These are phyloP conservation scores for Sterna hirundo DNA, from an alignment of 2,113 vertebrate species.

Conservation along the genomic window DNA sequence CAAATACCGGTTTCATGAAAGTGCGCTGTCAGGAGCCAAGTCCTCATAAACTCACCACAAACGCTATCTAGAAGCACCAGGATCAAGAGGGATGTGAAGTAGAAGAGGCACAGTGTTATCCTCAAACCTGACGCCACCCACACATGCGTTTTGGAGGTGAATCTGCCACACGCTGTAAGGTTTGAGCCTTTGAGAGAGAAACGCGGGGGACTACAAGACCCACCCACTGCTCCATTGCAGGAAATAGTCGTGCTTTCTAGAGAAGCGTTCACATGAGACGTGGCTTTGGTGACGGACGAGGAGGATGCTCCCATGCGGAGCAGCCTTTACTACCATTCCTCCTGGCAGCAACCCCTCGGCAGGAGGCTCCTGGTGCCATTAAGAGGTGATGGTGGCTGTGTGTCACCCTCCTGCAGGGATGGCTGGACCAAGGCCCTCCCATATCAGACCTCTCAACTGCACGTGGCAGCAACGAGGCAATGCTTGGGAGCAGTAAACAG, in stretches of 20 bases:
- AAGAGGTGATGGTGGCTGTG: not conserved
- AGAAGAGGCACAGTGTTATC: not conserved
- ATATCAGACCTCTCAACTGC: rapidly evolving
- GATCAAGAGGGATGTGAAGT: not conserved
- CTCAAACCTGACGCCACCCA: not conserved
- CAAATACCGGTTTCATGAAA: not conserved
- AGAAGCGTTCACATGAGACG: rapidly evolving
- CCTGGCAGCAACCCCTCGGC: not conserved
- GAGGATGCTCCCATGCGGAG: not conserved
- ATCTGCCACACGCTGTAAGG: not conserved
- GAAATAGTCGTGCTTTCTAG: not conserved
- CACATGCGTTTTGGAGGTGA: rapidly evolving
- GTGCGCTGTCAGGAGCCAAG: not conserved
- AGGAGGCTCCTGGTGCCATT: rapidly evolving
- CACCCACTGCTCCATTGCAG: not conserved
- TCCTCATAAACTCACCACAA: not conserved
- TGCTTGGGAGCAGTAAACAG: not conserved
- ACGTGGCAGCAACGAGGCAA: rapidly evolving
- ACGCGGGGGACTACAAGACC: not conserved
- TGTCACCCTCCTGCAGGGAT: not conserved
- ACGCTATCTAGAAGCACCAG: rapidly evolving
- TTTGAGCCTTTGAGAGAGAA: not conserved
- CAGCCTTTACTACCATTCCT: not conserved
- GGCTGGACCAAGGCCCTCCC: not conserved
- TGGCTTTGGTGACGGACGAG: not conserved